Base-by-base conservation (phyloP, 2,888 invertebrate species). In the Leptinotarsa tumamoca region DNA sequence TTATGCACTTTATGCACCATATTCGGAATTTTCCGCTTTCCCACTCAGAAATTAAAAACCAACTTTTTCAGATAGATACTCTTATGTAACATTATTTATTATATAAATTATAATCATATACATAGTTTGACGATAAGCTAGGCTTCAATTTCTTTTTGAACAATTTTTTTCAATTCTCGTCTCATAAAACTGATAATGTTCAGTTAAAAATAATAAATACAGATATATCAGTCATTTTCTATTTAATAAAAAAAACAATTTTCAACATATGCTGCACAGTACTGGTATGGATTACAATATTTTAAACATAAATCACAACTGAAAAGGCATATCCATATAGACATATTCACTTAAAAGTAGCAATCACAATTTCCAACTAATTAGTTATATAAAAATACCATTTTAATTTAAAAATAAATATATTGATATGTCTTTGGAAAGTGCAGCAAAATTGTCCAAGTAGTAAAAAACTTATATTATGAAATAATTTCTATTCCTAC, bases 91-190 rank as follows among this genome's bases (percentile, higher is more conserved):
- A 73, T 76, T 56, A 74, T 73, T 69, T 74, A 72, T 71, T 77
- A 66, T 72, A 72, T 77, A 77, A 77, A 77, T 77, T 74, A 77
- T 77, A 77, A 69, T 76, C 68, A 76, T 77, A 74, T 77, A 74
- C 74, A 76, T 71, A 76, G 73, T 77, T 67, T 68, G 71, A 74
- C 68, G 68, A 58, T 74, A 74, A 71, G 76, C 76, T 76, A 74
- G 73, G 73, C 73, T 76, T 74, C 68, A 74, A 43, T 66, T 68
- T 66, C 68, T 61, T 71, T 70, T 71, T 52, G 43, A 71, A 63
- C 27, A 33, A 43, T 33, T 13, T 58, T 17, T 27, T 43, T 63
- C 63, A 43, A 63, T 43, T 63, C 33, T 18, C 33, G 4, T 63
- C 27, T 7, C 13, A 14, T 63, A 14, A 61, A 43, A 58, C 23